Base-by-base conservation (phyloP, 2,797 vertebrate species). In the Myiothlypis chrysogaster region DNA sequence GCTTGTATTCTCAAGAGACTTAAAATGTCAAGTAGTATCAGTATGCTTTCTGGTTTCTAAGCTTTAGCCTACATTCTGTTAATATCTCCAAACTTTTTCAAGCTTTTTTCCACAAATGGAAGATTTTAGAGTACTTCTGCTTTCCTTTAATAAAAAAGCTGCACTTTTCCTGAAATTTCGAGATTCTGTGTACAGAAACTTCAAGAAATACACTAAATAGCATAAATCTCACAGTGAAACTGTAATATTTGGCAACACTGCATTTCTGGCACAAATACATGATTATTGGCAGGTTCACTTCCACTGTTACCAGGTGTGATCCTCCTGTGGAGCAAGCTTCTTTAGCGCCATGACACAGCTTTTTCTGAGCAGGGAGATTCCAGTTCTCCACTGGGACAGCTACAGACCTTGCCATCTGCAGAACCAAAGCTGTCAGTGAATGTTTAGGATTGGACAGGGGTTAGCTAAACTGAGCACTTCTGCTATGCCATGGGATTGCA, bases 1-100 rank as follows among this genome's bases (percentile, higher is more conserved):
- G 55, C 9, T 78, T 65, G 60, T 66, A 28, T 80, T 75, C 60
- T 83, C n/a, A 75, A 46, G 72, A 65, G 43, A 59, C n/a, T 65
- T 76, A 68, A 90, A 83, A 71, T 4, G 8, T 73, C 41, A 88
- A 83, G 57, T 86, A 78, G 17, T 75, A 69, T 66, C 39, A 69
- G 22, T 47, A 32, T 79, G 32, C 55, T 78, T 83, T 76, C 86
- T 84, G 81, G 69, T 87, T 87, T 89, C 47, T 77, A 70, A 84
- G 68, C 34, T 83, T 76, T 72, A 84, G 35, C 50, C 73, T 93
- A 41, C 25, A 30, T n/a, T 68, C 7, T 89, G 3, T 79, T 84
- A 23, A 66, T 69, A 34, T 6, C 27, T 52, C 19, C 27, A 80
- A 73, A 66, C 23, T 60, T 77, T 87, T 63, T 49, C 41, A 63